Percentiles rank a stretch among this genome's conserved stretches.
Conservation (phyloP, 2,888 invertebrate genomes). For the Periphyllus acericola region DNA sequence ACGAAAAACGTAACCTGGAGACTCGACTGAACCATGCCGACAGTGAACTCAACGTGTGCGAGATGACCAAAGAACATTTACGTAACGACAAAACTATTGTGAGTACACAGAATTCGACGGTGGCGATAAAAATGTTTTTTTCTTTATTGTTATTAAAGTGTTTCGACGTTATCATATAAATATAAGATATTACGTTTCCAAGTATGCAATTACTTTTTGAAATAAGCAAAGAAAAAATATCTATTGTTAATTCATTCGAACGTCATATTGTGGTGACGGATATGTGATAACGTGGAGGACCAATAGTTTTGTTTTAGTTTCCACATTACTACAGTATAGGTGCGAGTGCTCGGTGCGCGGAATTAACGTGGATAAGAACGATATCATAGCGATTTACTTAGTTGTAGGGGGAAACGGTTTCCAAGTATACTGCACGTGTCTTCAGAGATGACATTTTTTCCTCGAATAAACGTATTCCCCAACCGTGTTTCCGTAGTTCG, state of each 20-base stretch:
- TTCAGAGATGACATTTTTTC: not conserved
- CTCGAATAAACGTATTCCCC: not conserved
- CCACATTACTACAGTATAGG: not conserved
- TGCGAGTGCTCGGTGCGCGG: not conserved
- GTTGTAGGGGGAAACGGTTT: not conserved
- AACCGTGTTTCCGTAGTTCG: conserved; percentile 72
- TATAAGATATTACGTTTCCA: no score
- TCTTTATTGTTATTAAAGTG: not conserved
- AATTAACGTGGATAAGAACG: not conserved
- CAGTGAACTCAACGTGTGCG: conserved; percentile 79
- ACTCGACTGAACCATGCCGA: conserved; percentile 82
- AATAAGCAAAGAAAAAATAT: no score
- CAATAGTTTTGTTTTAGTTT: not conserved
- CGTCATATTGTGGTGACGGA: no score
- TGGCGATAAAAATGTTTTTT: not conserved
- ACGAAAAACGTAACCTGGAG: conserved; percentile 79
- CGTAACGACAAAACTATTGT: conserved; percentile 83
- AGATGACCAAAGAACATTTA: conserved; percentile 77
- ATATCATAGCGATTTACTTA: not conserved
- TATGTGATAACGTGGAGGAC: not conserved
- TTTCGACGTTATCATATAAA: no score
- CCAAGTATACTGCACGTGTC: no score
- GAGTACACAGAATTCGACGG: conserved; percentile 65
- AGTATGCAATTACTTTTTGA: no score
- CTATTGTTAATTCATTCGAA: no score